Conservation (phyloP, 2,888 invertebrate species). For the Dynastes hyllus region DNA sequence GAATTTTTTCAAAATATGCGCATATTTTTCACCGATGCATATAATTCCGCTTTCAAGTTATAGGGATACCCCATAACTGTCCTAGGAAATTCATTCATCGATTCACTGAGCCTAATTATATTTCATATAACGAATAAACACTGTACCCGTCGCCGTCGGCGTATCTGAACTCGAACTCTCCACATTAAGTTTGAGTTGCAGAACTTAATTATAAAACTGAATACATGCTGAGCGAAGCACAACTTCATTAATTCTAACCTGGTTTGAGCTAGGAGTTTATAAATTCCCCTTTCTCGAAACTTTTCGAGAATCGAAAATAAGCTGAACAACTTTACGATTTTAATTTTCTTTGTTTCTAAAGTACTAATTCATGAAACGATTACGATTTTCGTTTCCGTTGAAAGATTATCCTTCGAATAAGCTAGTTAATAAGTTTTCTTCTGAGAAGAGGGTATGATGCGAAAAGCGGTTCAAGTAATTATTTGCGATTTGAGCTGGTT, state of each 20-base stretch:
- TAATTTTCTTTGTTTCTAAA: not conserved
- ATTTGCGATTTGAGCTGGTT: too few species aligned
- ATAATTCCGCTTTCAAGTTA: too few species aligned
- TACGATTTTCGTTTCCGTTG: too few species aligned
- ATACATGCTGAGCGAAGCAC: constrained; percentile 1
- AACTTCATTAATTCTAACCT: constrained; percentile 23
- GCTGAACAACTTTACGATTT: not conserved
- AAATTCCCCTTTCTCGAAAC: constrained; percentile 16
- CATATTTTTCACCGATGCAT: too few species aligned
- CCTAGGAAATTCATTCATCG: not conserved
- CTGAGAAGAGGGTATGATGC: too few species aligned
- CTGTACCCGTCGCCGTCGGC: not conserved
- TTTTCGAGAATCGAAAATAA: constrained; percentile 11
- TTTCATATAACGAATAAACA: constrained; percentile 13
- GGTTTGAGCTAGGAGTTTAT: constrained; percentile 5
- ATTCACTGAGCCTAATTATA: constrained; percentile 3
- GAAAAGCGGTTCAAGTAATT: too few species aligned
- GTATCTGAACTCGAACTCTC: constrained; percentile 3
- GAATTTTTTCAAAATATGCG: too few species aligned
- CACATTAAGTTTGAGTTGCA: constrained; percentile 12
- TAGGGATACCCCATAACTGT: too few species aligned
- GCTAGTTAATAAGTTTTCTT: too few species aligned
- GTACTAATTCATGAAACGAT: too few species aligned
- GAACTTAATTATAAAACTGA: constrained; percentile 30
- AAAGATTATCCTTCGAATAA: not conserved